These are phyloP conservation scores for Orycteropus afer DNA, from an alignment of 2,113 vertebrate species.

Conservation along the genomic window DNA sequence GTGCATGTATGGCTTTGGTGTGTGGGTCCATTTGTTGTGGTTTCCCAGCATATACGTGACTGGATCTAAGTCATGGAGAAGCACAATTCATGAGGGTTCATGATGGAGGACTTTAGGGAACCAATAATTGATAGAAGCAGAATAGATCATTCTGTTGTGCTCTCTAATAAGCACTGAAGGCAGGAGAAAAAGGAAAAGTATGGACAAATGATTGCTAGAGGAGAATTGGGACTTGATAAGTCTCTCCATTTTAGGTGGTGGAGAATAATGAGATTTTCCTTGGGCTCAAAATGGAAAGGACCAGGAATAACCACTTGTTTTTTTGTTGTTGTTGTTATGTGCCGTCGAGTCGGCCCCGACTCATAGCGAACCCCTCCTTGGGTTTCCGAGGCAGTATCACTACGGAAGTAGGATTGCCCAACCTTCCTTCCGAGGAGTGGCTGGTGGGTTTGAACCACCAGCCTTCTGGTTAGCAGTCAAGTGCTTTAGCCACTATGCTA, in stretches of 20 bases:
- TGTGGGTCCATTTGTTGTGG: rapidly evolving
- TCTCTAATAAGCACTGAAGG: not conserved
- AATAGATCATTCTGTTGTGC: not conserved
- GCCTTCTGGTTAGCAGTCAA: no score
- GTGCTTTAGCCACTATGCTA: no score
- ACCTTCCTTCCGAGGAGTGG: no score
- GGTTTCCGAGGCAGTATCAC: no score
- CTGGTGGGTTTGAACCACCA: no score
- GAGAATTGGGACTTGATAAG: not conserved
- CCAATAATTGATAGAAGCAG: not conserved
- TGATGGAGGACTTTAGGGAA: not conserved
- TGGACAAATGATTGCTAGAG: not conserved
- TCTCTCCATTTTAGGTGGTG: not conserved
- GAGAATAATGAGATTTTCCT: not conserved
- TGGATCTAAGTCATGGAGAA: not conserved
- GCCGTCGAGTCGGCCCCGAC: no score
- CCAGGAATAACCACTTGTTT: not conserved
- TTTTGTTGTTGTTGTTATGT: no score
- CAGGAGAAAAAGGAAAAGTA: not conserved
- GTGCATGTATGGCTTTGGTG: not conserved
- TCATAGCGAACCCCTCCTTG: no score
- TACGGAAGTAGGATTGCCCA: no score
- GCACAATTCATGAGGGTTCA: not conserved
- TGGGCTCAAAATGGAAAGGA: not conserved
- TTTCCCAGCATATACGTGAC: not conserved